Evolutionary conservation across 2,888 invertebrate genomes (phyloP), one percentile per base, ranked within the genome.

Genomic region (Drosophila putrida): DNA sequence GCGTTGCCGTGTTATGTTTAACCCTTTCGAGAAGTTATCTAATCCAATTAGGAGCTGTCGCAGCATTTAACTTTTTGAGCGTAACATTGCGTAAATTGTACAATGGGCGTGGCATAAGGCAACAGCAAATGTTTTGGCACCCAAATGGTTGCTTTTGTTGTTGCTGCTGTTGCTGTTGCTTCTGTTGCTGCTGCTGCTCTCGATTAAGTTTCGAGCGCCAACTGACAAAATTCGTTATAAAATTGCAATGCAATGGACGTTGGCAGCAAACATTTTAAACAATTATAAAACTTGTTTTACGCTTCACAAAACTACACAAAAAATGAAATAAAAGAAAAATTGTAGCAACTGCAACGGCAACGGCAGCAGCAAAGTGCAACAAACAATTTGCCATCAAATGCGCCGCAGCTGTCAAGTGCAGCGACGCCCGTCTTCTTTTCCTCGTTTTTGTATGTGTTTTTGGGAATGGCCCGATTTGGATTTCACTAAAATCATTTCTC

Each of bases 201-300:
- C 84, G 78, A 84, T 83, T 83, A 78, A 83, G 84, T 87, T 83
- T 87, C 70, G 80, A 80, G 82, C 78, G 60, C 62, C 82, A 87
- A 87, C 83, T 83, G 83, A 83, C 83, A 87, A 87, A 87, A 83
- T 84, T 87, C 84, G 82, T 83, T 83, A 87, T 82, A 84, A 84
- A 84, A 83, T 82, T 78, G 87, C 78, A 74, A 53, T 82, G 83
- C 78, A 84, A 57, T 73, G 82, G 87, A 84, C 87, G 72, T 79
- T 83, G 61, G 62, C 81, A 71, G 84, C 82, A 82, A 80, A 80
- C 83, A 84, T 83, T 87, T 84, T 80, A 82, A 84, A 87, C 83
- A 84, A 84, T 84, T 84, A 84, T 84, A 87, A 84, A 84, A 84
- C 83, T 84, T 87, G 83, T 84, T 84, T 84, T 80, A 87, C 83